Evolutionary conservation across 1,140 invertebrate species (phyloP).

Genomic region (Eciton burchellii): DNA sequence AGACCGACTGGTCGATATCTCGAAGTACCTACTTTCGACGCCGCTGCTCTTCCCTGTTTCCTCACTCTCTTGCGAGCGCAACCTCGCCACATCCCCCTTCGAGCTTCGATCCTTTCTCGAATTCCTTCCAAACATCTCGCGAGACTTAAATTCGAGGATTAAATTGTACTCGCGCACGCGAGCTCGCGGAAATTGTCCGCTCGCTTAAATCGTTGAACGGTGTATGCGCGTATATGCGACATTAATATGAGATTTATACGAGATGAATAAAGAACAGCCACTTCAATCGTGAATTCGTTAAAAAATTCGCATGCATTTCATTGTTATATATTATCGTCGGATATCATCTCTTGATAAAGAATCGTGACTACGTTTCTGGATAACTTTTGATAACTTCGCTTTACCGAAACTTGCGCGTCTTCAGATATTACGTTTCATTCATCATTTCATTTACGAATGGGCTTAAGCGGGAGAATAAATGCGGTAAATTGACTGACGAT

Average conservation of each 20-base stretch:
- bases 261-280: too few species aligned
- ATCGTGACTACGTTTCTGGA: neutral
- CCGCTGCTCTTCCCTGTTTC: slow-evolving; percentile 74
- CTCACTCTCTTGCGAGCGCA: slow-evolving; percentile 71
- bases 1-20: slow-evolving; percentile 81
- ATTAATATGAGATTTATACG: too few species aligned
- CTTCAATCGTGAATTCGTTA: too few species aligned
- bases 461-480: slow-evolving; percentile 25
- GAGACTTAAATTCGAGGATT: neutral
- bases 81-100: slow-evolving; percentile 61
- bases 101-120: slow-evolving; percentile 44
- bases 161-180: slow-evolving; percentile 6
- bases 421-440: slow-evolving; percentile 10
- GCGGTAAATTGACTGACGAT: slow-evolving; percentile 19
- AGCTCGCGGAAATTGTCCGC: neutral
- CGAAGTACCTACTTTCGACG: slow-evolving; percentile 82
- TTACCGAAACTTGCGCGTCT: neutral
- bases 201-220: neutral
- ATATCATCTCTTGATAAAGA: neutral
- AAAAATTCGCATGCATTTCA: too few species aligned
- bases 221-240: too few species aligned
- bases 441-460: too few species aligned
- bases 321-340: too few species aligned
- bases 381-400: slow-evolving; percentile 3
- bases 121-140: slow-evolving; percentile 22